Evolutionary conservation across 2,113 vertebrate genomes (phyloP).

Genomic region (Neolamprologus hecqui): DNA sequence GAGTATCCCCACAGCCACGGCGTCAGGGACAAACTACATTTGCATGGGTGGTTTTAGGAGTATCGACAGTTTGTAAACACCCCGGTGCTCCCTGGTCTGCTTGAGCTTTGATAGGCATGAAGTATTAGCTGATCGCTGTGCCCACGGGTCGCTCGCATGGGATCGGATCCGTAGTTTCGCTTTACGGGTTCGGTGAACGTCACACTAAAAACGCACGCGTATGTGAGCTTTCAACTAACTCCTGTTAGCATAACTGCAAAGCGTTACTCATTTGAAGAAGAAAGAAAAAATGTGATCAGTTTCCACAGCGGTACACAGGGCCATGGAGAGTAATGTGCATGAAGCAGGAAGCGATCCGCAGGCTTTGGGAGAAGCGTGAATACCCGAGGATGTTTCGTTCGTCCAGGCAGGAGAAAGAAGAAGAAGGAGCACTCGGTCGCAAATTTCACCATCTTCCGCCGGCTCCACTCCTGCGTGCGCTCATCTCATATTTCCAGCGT

Average conservation of each 20-base stretch:
- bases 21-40: background rate
- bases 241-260: background rate
- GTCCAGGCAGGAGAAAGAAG: background rate
- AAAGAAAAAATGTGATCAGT: background rate
- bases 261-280: background rate
- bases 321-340: background rate
- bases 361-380: background rate
- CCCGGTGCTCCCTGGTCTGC: background rate
- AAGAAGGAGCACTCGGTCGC: background rate
- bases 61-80: background rate
- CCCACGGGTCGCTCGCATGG: background rate
- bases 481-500: conserved; percentile 21
- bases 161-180: background rate
- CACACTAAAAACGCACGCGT: background rate
- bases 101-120: background rate
- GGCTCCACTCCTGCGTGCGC: conserved; percentile 7
- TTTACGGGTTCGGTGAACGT: background rate
- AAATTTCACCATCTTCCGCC: background rate
- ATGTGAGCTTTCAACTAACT: background rate
- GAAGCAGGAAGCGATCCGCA: background rate
- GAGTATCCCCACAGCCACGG: background rate
- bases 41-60: background rate
- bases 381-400: background rate
- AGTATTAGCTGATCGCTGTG: background rate
- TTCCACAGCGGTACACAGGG: conserved; percentile 2